Conservation (phyloP, 2,888 invertebrate species). For the Machimus atricapillus region DNA sequence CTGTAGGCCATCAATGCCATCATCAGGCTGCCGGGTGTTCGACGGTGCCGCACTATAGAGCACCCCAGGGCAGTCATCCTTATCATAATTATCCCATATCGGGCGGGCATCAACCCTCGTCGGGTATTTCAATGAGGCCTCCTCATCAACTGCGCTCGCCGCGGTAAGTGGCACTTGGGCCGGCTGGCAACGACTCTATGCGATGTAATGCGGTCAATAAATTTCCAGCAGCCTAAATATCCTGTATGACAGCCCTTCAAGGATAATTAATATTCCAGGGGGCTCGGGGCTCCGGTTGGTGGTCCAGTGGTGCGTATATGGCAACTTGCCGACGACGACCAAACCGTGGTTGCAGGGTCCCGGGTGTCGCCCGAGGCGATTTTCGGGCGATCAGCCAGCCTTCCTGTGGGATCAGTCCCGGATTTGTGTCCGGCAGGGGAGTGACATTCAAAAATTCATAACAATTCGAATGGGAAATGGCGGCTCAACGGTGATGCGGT, state of each 20-base stretch:
- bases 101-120: conserved; percentile 9
- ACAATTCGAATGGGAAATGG: not conserved
- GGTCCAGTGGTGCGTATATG: not conserved
- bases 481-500: not conserved
- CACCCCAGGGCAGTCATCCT: conserved; percentile 35
- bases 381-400: not conserved
- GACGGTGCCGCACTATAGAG: not conserved
- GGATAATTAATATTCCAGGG: conserved; percentile 60
- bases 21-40: not conserved
- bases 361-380: conserved; percentile 13
- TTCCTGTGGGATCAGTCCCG: not conserved
- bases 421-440: not conserved
- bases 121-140: conserved; percentile 22
- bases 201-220: conserved; percentile 45
- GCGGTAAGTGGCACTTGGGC: not conserved
- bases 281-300: conserved; percentile 58
- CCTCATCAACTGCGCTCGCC: conserved; percentile 10
- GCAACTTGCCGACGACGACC: not conserved
- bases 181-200: conserved; percentile 3
- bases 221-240: conserved; percentile 44
- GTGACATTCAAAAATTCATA: conserved; percentile 36
- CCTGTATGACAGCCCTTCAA: conserved; percentile 57
- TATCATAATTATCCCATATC: conserved; percentile 45
- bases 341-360: not conserved
- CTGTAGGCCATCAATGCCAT: not conserved